phyloP scores from a whole-genome alignment of 2,113 vertebrate genomes.

The Hippotragus niger region DNA sequence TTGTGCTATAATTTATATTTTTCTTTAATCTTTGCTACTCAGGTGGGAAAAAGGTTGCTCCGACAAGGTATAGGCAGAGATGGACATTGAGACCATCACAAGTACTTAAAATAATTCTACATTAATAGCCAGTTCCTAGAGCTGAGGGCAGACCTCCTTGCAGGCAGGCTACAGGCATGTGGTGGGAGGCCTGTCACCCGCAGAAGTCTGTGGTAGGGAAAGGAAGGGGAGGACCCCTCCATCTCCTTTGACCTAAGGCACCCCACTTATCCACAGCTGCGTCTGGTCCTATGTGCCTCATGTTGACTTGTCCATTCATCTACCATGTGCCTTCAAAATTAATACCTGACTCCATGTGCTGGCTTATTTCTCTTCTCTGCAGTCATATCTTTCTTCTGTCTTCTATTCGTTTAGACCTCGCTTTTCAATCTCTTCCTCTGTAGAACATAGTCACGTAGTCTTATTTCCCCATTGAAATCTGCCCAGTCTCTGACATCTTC shows the following conservation, averaged over 20 bases:
- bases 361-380: background rate
- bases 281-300: background rate
- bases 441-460: background rate
- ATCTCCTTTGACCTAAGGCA: background rate
- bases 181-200: background rate
- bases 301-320: background rate
- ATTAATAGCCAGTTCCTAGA: background rate
- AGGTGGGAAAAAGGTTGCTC: background rate
- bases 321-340: conserved; percentile 24
- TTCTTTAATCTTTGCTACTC: background rate
- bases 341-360: background rate
- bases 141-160: background rate
- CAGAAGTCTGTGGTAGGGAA: background rate
- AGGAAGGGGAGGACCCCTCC: background rate
- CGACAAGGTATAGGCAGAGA: background rate
- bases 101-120: background rate
- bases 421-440: background rate
- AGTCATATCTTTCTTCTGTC: background rate
- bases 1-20: background rate
- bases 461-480: conserved; percentile 19
- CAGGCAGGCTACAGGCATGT: background rate
- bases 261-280: background rate
- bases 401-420: background rate
- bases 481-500: conserved; percentile 42
- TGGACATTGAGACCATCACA: background rate